Base-by-base conservation (phyloP, 2,797 vertebrate species). In the Tamandua tetradactyla region DNA sequence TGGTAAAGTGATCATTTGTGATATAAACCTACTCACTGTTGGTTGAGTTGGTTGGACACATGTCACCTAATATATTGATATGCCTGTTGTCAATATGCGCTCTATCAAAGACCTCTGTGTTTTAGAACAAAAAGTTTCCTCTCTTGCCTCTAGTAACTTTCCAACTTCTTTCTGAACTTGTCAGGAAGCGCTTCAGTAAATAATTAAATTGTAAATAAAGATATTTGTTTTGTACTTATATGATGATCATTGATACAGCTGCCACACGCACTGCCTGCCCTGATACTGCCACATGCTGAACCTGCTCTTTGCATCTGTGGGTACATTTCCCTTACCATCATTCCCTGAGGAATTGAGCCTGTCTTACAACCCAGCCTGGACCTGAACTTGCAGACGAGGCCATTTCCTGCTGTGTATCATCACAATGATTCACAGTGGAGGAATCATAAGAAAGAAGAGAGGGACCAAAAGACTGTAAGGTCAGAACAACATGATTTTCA, bases 401-500 rank as follows among this genome's bases (percentile, higher is more conserved):
- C 62, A 30, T 64, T 40, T 9, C 57, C 37, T 76, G n/a, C 30
- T 66, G 37, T 55, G 32, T 7, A 3, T 57, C 35, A 18, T 49
- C 44, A 5, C 4, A 78, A n/a, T 40, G 22, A 71, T 40, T 68
- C 59, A 89, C 12, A 61, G 59, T 3, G 35, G 52, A 90, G 71
- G 37, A 75, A 76, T 15, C 55, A 4, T 52, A 61, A 76, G 5
- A 25, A 89, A 68, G 59, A 47, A 69, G 25, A 79, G 35, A 82
- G 18, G 44, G 23, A 18, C 62, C 44, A 64, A 82, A 91, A 30
- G 71, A 78, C 68, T 40, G 2, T 71, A 37, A 44, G 81, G 13
- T 47, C 47, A 91, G 64, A 75, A 86, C 30, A 90, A 57, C 35
- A 42, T n/a, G 23, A 87, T 93, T 93, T 87, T 57, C 27, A 64